Conservation (phyloP, 2,113 vertebrate genomes). For the Sander lucioperca region DNA sequence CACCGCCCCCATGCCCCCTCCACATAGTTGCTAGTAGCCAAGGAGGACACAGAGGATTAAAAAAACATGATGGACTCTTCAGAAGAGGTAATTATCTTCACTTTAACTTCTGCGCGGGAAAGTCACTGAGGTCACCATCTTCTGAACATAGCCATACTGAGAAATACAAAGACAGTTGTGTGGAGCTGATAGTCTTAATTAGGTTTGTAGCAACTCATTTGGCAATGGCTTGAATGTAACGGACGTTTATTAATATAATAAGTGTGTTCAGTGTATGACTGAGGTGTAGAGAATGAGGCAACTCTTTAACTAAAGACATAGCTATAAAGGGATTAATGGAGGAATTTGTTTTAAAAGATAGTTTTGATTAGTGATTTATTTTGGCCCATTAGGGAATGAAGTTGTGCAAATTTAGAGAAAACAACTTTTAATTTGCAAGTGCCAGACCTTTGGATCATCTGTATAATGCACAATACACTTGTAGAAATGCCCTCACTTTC, state of each 20-base stretch:
- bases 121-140: too few species aligned
- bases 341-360: neutral
- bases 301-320: neutral
- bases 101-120: too few species aligned
- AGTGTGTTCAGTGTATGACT: neutral
- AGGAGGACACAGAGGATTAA: too few species aligned
- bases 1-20: too few species aligned
- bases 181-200: too few species aligned
- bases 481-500: neutral
- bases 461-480: neutral
- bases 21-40: too few species aligned
- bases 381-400: neutral
- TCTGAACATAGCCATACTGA: too few species aligned
- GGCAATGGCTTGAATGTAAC: too few species aligned
- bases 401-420: neutral
- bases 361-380: constrained; percentile 12
- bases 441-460: neutral
- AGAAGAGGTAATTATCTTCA: too few species aligned
- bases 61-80: too few species aligned
- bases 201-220: too few species aligned
- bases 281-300: constrained; percentile 1
- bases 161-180: too few species aligned
- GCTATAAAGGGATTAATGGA: neutral
- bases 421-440: neutral
- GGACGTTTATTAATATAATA: neutral